phyloP scores from a whole-genome alignment of 2,888 invertebrate species.

The Drosophila neoperkinsi region DNA sequence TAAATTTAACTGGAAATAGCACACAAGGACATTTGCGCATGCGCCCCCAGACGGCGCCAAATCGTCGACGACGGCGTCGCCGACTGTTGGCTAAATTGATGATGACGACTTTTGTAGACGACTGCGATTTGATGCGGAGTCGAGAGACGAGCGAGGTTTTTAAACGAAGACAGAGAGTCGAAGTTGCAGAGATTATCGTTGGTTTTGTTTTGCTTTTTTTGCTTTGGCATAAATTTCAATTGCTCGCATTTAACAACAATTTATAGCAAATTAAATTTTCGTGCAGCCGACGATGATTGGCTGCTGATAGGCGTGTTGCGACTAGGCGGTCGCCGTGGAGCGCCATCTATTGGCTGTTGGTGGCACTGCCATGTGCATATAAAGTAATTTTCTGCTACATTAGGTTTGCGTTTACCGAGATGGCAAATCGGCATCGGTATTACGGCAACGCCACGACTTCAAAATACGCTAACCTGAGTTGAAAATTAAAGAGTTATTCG shows the following conservation, averaged over 20 bases:
- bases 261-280: conserved; percentile 79
- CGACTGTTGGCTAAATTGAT: conserved; percentile 76
- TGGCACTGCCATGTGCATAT: conserved; percentile 77
- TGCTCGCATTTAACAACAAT: conserved; percentile 80
- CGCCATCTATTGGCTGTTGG: conserved; percentile 63
- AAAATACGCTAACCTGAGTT: conserved; percentile 24
- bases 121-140: conserved; percentile 3
- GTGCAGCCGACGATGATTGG: conserved; percentile 70
- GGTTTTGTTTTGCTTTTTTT: conserved; percentile 27
- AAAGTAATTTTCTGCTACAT: conserved; percentile 81
- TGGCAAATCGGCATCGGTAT: conserved; percentile 36
- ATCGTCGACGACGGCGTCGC: conserved; percentile 57
- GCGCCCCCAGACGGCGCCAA: conserved; percentile 79
- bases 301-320: conserved; percentile 68
- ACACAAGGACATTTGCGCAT: conserved; percentile 78
- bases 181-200: conserved; percentile 69
- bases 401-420: conserved; percentile 53
- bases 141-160: background rate
- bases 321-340: conserved; percentile 22
- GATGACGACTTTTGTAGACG: conserved; percentile 55
- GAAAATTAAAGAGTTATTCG: background rate
- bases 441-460: conserved; percentile 16
- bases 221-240: conserved; percentile 79
- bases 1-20: conserved; percentile 75
- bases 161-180: conserved; percentile 9